Base-by-base conservation (phyloP, 2,113 vertebrate genomes). In the Pygoscelis adeliae region DNA sequence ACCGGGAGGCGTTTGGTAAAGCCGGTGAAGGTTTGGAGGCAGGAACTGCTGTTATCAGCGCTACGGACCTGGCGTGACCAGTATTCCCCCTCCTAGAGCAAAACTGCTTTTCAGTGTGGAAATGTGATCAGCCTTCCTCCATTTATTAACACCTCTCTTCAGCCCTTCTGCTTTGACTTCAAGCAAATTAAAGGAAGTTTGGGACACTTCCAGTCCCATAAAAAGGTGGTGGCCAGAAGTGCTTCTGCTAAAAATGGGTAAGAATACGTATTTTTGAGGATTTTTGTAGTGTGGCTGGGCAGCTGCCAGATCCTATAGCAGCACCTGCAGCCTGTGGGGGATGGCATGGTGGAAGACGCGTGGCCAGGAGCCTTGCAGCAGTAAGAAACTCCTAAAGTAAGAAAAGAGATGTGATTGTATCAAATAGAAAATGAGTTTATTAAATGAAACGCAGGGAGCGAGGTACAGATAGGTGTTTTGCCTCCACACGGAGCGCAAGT, bases 321-420 rank as follows among this genome's bases (percentile, higher is more conserved):
- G 69, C 19, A 21, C 55, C 63, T 20, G 62, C 53, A 34, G 70
- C 55, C 44, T 29, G 22, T 47, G 42, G 56, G 63, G 62, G 8
- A 3, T 3, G 29, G 47, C 63, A 19, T 11, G 0, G 0, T 2
- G 17, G 36, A 25, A 18, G 36, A 11, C 10, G 2, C 2, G 0
- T 2, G 26, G 42, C 70, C 53, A 7, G 53, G 38, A 83, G 53
- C 38, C 46, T 27, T 12, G 20, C 19, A 13, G 58, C 30, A 6
- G 27, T 6, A 6, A 30, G 62, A 30, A 36, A 47, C 34, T 15
- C 34, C 2, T 19, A 1, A 63, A 38, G 26, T 26, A 11, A 44
- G 50, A 13, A 29, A 21, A 36, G 46, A 53, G 29, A 15, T 30
- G 59, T 4, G 6, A 11, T 46, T 10, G 20, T 34, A 34, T 59